A percentile compares a stretch with the other conserved stretches of the same genome.
These are phyloP conservation scores for Pomacea canaliculata DNA, from an alignment of 2,888 invertebrate species.

Conservation along the genomic window DNA sequence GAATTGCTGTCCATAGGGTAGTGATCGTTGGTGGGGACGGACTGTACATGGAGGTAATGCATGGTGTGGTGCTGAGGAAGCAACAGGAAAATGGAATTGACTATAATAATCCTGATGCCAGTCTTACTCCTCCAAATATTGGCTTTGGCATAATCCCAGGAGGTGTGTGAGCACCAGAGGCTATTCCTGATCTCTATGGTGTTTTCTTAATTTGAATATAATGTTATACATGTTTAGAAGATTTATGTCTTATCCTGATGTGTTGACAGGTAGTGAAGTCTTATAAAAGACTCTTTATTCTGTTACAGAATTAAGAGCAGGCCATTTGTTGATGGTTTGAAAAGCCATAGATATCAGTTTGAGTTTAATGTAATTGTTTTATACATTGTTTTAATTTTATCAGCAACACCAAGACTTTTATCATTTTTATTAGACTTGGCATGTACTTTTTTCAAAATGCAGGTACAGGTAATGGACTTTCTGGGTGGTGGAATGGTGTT, in stretches of 20 bases:
- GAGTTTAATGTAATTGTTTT: too few species aligned
- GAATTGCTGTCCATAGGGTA: slow-evolving; percentile 37
- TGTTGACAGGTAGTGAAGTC: too few species aligned
- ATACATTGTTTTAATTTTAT: too few species aligned
- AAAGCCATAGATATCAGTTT: too few species aligned
- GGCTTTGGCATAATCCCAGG: slow-evolving; percentile 58
- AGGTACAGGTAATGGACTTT: slow-evolving; percentile 30
- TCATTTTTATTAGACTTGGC: too few species aligned
- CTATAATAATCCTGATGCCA: slow-evolving; percentile 44
- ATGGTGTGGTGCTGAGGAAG: slow-evolving; percentile 41
- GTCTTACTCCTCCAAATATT: slow-evolving; percentile 42
- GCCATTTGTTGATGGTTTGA: too few species aligned
- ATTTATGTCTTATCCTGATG: too few species aligned
- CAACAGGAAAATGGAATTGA: slow-evolving; percentile 47
- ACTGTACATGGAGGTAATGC: slow-evolving; percentile 55
- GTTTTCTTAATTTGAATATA: neutral
- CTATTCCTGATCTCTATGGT: neutral
- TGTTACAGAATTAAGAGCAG: too few species aligned
- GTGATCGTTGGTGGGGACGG: slow-evolving; percentile 61
- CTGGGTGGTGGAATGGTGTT: slow-evolving; percentile 25
- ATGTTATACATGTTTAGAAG: neutral
- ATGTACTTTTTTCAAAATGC: neutral
- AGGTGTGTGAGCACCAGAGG: slow-evolving; percentile 31
- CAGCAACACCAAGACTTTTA: too few species aligned
- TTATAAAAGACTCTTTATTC: too few species aligned